A percentile compares a stretch with the other conserved stretches of the same genome.
These are phyloP conservation scores for Watersipora subatra DNA, from an alignment of 1,140 invertebrate species.

Conservation along the genomic window DNA sequence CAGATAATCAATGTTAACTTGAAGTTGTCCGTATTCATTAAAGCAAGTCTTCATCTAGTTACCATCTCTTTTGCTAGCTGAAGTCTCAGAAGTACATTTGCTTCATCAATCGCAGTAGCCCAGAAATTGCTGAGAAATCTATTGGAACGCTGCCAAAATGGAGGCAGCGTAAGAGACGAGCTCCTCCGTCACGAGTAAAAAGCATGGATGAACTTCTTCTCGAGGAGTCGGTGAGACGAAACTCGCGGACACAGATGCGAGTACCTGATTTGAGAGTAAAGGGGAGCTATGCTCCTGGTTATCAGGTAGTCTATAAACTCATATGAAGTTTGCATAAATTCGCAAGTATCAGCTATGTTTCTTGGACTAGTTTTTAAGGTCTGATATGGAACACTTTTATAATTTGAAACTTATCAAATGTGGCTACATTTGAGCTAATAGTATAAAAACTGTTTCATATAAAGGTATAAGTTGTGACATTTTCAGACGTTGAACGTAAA, in stretches of 20 bases:
- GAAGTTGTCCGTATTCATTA: too few relatives aligned
- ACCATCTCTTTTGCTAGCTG: neutral
- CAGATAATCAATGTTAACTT: too few relatives aligned
- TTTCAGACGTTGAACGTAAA: too few relatives aligned
- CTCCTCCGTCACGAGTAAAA: neutral
- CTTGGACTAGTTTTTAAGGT: too few relatives aligned
- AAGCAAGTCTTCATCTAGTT: neutral
- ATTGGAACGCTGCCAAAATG: neutral
- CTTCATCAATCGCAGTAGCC: neutral
- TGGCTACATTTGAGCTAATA: too few relatives aligned
- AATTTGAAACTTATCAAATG: too few relatives aligned
- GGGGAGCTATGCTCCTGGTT: neutral
- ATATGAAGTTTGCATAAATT: too few relatives aligned
- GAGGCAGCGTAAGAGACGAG: neutral
- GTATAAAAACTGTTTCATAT: too few relatives aligned
- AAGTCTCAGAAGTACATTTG: neutral
- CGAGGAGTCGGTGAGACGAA: neutral
- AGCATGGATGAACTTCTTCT: neutral
- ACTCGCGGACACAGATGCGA: neutral
- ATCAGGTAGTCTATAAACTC: too few relatives aligned
- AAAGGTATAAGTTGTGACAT: too few relatives aligned
- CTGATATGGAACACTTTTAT: too few relatives aligned
- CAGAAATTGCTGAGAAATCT: neutral
- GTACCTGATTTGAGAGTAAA: neutral
- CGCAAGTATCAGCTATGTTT: too few relatives aligned